Percentiles rank a stretch among this genome's conserved stretches.
Evolutionary conservation across 1,140 invertebrate species (phyloP).

Genomic region (Bicyclus anynana): DNA sequence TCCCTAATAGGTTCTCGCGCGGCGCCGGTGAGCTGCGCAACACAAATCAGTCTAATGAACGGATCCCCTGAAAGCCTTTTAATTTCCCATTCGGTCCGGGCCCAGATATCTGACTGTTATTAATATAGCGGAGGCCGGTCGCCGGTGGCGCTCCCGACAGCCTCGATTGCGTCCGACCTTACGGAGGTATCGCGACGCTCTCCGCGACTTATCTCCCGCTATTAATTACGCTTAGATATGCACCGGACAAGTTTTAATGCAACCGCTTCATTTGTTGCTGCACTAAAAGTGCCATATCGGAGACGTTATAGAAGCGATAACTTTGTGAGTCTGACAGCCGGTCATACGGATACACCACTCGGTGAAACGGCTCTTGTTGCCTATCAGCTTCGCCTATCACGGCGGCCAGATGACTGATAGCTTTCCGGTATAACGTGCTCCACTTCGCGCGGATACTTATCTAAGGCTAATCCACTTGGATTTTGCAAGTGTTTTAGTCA

Average conservation of each 20-base stretch:
- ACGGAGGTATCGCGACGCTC: slow-evolving; percentile 52
- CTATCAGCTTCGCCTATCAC: slow-evolving; percentile 39
- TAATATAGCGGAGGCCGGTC: slow-evolving; percentile 60
- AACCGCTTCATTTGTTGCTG: slow-evolving; percentile 71
- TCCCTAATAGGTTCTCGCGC: slow-evolving; percentile 61
- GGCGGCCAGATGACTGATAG: slow-evolving; percentile 50
- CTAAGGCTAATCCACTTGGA: slow-evolving; percentile 43
- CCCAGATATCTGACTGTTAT: slow-evolving; percentile 69
- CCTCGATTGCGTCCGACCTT: slow-evolving; percentile 50
- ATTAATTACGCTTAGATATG: slow-evolving; percentile 74
- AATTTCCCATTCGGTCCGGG: slow-evolving; percentile 69
- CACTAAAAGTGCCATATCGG: slow-evolving; percentile 65
- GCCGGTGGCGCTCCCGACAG: slow-evolving; percentile 58
- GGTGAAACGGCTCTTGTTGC: slow-evolving; percentile 21
- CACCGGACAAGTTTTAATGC: slow-evolving; percentile 73
- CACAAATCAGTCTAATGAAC: slow-evolving; percentile 70
- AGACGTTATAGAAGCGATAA: slow-evolving; percentile 60
- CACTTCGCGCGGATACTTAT: slow-evolving; percentile 47
- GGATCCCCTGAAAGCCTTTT: slow-evolving; percentile 72
- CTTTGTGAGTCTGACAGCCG: slow-evolving; percentile 58
- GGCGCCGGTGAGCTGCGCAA: slow-evolving; percentile 39
- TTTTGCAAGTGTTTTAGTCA: slow-evolving; percentile 40
- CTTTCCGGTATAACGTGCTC: slow-evolving; percentile 42
- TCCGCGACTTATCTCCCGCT: slow-evolving; percentile 64
- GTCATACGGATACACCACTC: slow-evolving; percentile 17